phyloP scores from a whole-genome alignment of 2,888 invertebrate species.

The Apoda limacodes region DNA sequence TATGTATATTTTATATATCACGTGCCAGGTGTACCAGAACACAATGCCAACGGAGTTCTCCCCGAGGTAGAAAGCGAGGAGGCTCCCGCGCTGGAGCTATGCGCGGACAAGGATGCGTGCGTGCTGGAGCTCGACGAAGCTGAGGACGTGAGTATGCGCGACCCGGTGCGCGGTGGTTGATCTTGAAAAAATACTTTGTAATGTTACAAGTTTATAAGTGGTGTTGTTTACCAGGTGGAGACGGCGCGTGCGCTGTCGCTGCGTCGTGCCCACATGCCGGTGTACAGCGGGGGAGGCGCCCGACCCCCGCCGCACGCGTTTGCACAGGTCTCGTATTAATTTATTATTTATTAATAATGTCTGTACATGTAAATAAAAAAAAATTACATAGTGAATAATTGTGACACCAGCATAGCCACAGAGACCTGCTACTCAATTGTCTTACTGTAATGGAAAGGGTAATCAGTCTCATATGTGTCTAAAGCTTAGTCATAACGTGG shows the following conservation, averaged over 20 bases:
- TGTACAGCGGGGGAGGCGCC: slow-evolving; percentile 28
- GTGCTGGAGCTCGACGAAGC: slow-evolving; percentile 55
- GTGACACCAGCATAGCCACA: too few relatives aligned
- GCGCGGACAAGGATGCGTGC: slow-evolving; percentile 63
- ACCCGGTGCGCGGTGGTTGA: too few relatives aligned
- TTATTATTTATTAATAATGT: background rate
- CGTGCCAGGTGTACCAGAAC: slow-evolving; percentile 27
- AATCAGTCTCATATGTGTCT: too few relatives aligned
- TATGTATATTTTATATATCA: too few relatives aligned
- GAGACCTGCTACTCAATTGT: too few relatives aligned
- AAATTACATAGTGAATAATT: too few relatives aligned
- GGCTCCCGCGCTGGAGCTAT: slow-evolving; percentile 74
- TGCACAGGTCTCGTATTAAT: too few relatives aligned
- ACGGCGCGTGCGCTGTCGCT: slow-evolving; percentile 41
- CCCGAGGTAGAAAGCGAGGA: slow-evolving; percentile 40
- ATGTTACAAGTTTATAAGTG: too few relatives aligned
- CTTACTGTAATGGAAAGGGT: too few relatives aligned
- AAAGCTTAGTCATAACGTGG: too few relatives aligned
- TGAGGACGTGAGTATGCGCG: slow-evolving; percentile 53
- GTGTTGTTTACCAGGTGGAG: slow-evolving; percentile 38
- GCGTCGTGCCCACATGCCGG: slow-evolving; percentile 37
- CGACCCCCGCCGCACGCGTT: slow-evolving; percentile 41
- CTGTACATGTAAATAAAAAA: too few relatives aligned
- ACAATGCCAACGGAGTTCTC: slow-evolving; percentile 27
- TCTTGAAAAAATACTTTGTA: too few relatives aligned